Base-by-base conservation (phyloP, 2,888 invertebrate genomes). In the Ochlodes sylvanus region DNA sequence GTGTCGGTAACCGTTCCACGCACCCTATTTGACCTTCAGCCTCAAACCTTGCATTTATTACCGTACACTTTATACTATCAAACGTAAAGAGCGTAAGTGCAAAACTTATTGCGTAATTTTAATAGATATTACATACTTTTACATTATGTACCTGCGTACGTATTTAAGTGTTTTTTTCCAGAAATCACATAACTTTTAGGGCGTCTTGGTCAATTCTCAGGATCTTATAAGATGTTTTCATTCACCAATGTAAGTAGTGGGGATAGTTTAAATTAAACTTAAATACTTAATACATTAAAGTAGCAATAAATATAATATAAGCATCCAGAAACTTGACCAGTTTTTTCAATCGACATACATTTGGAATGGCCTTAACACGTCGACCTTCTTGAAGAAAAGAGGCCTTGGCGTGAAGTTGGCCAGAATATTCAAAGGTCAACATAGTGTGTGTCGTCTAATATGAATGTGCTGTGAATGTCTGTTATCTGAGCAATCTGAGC, bases 1-100 rank as follows among this genome's bases (percentile, higher is more conserved):
- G 89, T 90, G 89, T 82, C 75, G 74, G 70, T 79, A 77, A 76
- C 77, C 75, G 58, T 70, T 73, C 68, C 72, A 70, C 69, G 72
- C 67, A 65, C 63, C 61, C 65, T 68, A 56, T 61, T n/a, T 66
- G 64, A 70, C 64, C 71, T 72, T 70, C 69, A 42, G 50, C 62
- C 60, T 50, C 15, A 63, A 70, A 65, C 57, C 57, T 63, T 55
- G 54, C 15, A 62, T 66, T 55, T 55, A 50, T 62, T 50, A 69
- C 58, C 57, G 47, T 47, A 32, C 10, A 62, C 50, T 52, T 17
- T 10, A 38, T 47, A 61, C 42, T 50, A 57, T 50, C 38, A 54
- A 60, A 12, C 58, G 57, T 68, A 63, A 68, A 68, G 55, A 70
- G 60, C 34, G 34, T 32, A 38, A 56, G 41, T 42, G 14, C 4